Evolutionary conservation across 2,113 vertebrate genomes (phyloP).

Genomic region (Apteryx owenii): DNA sequence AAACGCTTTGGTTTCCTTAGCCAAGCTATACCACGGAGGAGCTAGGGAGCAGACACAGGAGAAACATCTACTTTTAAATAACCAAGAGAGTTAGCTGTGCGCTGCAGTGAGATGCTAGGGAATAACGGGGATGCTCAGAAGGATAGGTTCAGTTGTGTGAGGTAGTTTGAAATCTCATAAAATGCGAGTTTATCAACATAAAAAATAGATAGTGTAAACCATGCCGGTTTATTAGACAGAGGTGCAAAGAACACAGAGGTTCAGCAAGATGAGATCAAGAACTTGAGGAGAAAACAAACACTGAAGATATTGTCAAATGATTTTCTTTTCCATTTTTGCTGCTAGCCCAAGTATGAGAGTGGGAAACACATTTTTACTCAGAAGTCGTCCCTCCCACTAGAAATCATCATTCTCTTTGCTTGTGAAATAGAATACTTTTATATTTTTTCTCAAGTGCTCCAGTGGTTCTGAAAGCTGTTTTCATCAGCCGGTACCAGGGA

Average conservation of each 20-base stretch:
- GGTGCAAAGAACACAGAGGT: background rate
- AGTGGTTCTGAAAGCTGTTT: background rate
- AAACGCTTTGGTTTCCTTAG: background rate
- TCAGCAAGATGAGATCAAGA: background rate
- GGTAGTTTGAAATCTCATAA: background rate
- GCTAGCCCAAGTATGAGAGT: background rate
- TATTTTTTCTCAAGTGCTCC: background rate
- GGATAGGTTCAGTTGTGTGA: background rate
- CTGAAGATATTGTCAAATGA: background rate
- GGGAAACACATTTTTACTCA: background rate
- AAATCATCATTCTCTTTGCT: background rate
- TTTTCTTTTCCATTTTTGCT: background rate
- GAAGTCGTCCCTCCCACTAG: background rate
- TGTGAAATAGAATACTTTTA: background rate
- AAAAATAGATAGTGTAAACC: background rate
- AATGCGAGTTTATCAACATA: background rate
- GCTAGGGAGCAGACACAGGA: too few relatives aligned
- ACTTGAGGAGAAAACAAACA: background rate
- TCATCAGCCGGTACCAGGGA: background rate
- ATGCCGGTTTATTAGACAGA: background rate
- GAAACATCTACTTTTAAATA: background rate
- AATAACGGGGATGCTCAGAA: background rate
- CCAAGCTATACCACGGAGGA: background rate
- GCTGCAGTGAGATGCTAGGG: background rate
- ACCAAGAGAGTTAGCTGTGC: too few relatives aligned